Evolutionary conservation across 2,113 vertebrate species (phyloP).

Genomic region (Ptilorrhoa leucosticta): DNA sequence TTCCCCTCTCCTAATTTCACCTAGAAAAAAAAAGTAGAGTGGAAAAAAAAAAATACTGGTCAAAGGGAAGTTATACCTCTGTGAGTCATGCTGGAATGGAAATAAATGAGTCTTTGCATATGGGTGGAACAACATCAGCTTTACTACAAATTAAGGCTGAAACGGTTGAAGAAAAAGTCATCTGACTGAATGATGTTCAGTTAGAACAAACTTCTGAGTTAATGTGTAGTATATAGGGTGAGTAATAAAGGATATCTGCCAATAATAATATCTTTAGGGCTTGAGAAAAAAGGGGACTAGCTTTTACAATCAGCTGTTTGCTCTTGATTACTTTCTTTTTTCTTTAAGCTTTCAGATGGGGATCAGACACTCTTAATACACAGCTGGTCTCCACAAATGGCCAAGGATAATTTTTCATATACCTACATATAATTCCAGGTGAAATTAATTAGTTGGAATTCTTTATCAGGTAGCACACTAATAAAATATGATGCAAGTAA

Average conservation of each 20-base stretch:
- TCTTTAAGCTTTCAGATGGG: conserved; percentile 54
- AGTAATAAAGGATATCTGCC: conserved; percentile 65
- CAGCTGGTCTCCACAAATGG: conserved; percentile 67
- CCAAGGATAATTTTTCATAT: conserved; percentile 59
- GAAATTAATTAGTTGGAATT: conserved; percentile 73
- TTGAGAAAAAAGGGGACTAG: conserved; percentile 28
- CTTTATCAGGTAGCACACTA: conserved; percentile 61
- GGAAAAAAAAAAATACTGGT: not conserved
- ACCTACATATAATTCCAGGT: conserved; percentile 58
- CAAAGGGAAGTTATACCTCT: conserved; percentile 31
- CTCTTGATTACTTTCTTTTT: conserved; percentile 7
- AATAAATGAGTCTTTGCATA: not conserved
- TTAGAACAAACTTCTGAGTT: conserved; percentile 47
- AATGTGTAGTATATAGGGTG: conserved; percentile 41
- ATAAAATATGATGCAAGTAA: conserved; percentile 67
- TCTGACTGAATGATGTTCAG: conserved; percentile 19
- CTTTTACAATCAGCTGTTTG: conserved; percentile 71
- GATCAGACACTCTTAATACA: conserved; percentile 66
- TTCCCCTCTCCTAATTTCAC: not conserved
- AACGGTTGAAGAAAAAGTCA: conserved; percentile 40
- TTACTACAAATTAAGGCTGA: conserved; percentile 64
- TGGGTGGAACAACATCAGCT: conserved; percentile 7
- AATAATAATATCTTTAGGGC: conserved; percentile 63
- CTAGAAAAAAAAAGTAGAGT: not conserved
- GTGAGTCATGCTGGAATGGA: conserved; percentile 18